A percentile compares a stretch with the other conserved stretches of the same genome.
These are phyloP conservation scores for Diprion similis DNA, from an alignment of 1,140 invertebrate genomes.

Conservation along the genomic window DNA sequence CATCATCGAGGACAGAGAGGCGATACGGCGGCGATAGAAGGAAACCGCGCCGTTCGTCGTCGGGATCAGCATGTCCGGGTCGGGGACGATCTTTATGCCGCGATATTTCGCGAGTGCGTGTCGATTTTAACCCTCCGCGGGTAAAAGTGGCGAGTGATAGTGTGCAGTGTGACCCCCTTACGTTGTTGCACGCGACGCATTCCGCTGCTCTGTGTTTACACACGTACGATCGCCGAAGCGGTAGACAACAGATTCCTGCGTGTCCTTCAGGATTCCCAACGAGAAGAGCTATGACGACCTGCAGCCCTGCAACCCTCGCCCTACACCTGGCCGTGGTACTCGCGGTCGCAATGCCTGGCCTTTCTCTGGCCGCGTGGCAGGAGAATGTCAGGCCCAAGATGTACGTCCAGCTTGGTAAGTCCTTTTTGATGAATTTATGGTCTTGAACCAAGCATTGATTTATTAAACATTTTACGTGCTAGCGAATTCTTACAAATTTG, in stretches of 20 bases:
- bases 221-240: too few species aligned
- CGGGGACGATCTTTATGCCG: too few species aligned
- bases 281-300: neutral
- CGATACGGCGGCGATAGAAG: too few species aligned
- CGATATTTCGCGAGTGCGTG: too few species aligned
- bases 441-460: too few species aligned
- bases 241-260: neutral
- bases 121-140: too few species aligned
- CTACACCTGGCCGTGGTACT: constrained; percentile 31
- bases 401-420: constrained; percentile 87
- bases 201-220: neutral
- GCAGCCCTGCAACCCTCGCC: neutral
- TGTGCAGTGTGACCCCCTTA: neutral
- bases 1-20: too few species aligned
- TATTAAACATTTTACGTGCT: too few species aligned
- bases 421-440: neutral
- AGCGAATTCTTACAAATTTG: too few species aligned
- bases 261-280: neutral
- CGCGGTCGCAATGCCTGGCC: constrained; percentile 41
- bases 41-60: too few species aligned
- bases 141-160: too few species aligned
- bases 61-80: too few species aligned
- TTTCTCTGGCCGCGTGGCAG: constrained; percentile 72
- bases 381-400: constrained; percentile 87
- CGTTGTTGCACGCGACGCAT: neutral